Conservation (phyloP, 2,888 invertebrate species). For the Bimastos eiseni region DNA sequence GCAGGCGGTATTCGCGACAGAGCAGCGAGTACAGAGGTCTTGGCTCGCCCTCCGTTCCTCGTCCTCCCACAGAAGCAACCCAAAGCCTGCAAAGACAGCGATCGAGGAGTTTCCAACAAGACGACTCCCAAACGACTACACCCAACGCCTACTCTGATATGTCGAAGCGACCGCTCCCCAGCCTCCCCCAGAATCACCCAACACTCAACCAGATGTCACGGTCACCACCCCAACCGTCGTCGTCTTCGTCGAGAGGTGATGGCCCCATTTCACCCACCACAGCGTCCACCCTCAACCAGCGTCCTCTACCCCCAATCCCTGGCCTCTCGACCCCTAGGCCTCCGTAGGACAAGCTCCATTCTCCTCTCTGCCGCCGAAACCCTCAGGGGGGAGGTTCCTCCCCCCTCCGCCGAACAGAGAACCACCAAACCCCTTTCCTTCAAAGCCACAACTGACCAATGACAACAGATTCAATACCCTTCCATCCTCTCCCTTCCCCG, state of each 20-base stretch:
- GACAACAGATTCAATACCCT: not conserved
- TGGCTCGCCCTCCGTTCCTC: not conserved
- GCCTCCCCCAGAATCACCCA: not conserved
- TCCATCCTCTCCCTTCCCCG: not conserved
- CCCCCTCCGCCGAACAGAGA: not conserved
- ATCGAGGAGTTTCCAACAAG: not conserved
- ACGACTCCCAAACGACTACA: not conserved
- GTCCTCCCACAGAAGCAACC: not conserved
- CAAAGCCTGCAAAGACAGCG: not conserved
- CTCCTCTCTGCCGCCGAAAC: not conserved
- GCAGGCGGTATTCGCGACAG: not conserved
- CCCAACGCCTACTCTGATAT: not conserved
- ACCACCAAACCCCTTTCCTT: not conserved
- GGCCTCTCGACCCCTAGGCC: not conserved
- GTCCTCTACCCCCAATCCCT: not conserved
- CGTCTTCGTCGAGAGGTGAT: not conserved
- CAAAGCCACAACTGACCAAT: not conserved
- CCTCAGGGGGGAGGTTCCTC: not conserved
- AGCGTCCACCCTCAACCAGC: not conserved
- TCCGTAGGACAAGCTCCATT: not conserved
- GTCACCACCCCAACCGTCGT: not conserved
- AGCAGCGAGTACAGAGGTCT: not conserved
- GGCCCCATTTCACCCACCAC: not conserved
- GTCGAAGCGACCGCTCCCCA: slow-evolving; percentile 14
- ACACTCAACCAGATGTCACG: not conserved